These are phyloP conservation scores for Tylochromis polylepis DNA, from an alignment of 2,113 vertebrate genomes.

Conservation along the genomic window DNA sequence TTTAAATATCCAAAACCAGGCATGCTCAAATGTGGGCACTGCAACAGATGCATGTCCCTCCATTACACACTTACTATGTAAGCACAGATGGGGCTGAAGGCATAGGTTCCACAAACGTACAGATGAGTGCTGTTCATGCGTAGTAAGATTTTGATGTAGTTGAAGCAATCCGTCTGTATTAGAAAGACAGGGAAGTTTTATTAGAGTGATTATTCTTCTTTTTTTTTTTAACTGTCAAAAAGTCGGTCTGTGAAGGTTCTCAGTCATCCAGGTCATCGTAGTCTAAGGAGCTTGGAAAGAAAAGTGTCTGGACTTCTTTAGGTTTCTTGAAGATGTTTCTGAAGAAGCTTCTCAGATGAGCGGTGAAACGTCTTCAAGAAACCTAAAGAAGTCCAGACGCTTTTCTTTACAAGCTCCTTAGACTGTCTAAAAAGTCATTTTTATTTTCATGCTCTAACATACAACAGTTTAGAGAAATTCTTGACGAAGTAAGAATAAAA, in stretches of 20 bases:
- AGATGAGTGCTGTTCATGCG: constrained; percentile 86
- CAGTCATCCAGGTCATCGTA: too few species aligned
- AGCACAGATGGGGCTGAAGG: constrained; percentile 91
- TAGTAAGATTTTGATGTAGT: constrained; percentile 95
- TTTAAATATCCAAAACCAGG: constrained; percentile 8
- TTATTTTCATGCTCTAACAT: neutral
- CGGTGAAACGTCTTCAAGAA: too few species aligned
- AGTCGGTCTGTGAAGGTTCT: too few species aligned
- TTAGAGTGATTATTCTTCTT: neutral
- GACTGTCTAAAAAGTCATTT: neutral
- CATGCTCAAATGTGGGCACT: neutral
- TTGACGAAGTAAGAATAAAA: neutral
- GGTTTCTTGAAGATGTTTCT: too few species aligned
- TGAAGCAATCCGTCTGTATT: constrained; percentile 91
- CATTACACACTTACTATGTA: constrained; percentile 83
- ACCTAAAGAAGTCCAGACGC: too few species aligned
- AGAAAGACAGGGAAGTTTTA: neutral
- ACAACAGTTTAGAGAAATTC: neutral
- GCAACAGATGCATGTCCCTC: neutral
- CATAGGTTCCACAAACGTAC: constrained; percentile 89
- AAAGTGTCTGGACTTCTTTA: too few species aligned
- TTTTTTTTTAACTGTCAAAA: too few species aligned
- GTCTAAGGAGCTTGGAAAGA: too few species aligned
- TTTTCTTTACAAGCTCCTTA: too few species aligned
- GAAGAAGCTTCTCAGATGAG: too few species aligned